Evolutionary conservation across 1,140 invertebrate species (phyloP).

Genomic region (Drosophila sucinea): DNA sequence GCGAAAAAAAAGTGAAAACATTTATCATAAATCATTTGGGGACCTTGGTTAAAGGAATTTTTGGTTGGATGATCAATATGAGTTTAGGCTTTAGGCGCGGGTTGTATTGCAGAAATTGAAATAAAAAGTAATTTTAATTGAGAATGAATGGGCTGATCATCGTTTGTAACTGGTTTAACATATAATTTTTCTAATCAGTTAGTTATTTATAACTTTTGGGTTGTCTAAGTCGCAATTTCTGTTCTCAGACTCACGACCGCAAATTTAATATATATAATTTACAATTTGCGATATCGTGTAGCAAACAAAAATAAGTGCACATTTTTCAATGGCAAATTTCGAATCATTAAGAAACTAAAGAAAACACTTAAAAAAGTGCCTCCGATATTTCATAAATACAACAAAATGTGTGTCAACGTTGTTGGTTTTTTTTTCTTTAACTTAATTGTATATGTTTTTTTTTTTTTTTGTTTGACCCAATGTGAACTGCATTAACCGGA

Average conservation of each 20-base stretch:
- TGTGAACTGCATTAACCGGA: slow-evolving; percentile 33
- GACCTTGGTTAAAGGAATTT: slow-evolving; percentile 3
- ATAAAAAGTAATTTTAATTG: no score
- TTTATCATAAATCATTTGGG: slow-evolving; percentile 40
- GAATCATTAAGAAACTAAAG: slow-evolving; percentile 32
- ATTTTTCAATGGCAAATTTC: slow-evolving; percentile 12
- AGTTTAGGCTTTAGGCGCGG: no score
- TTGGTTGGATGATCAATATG: neutral
- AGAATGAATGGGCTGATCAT: no score
- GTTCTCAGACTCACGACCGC: neutral
- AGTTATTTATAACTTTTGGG: neutral
- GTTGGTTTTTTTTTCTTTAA: slow-evolving; percentile 21
- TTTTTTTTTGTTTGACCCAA: slow-evolving; percentile 31
- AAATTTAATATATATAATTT: slow-evolving; percentile 21
- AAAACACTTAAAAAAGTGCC: slow-evolving; percentile 25
- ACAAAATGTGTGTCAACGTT: slow-evolving; percentile 1
- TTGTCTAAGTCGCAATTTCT: slow-evolving; percentile 23
- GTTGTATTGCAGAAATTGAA: no score
- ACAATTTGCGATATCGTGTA: slow-evolving; percentile 35
- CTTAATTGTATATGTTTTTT: slow-evolving; percentile 20
- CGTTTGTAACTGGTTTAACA: no score
- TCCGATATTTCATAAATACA: neutral
- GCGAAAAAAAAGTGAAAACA: slow-evolving; percentile 6
- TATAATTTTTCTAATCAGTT: no score
- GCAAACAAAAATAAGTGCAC: slow-evolving; percentile 41